A percentile compares a stretch with the other conserved stretches of the same genome.
Conservation (phyloP, 2,797 vertebrate genomes). For the Ceyx erithaca region DNA sequence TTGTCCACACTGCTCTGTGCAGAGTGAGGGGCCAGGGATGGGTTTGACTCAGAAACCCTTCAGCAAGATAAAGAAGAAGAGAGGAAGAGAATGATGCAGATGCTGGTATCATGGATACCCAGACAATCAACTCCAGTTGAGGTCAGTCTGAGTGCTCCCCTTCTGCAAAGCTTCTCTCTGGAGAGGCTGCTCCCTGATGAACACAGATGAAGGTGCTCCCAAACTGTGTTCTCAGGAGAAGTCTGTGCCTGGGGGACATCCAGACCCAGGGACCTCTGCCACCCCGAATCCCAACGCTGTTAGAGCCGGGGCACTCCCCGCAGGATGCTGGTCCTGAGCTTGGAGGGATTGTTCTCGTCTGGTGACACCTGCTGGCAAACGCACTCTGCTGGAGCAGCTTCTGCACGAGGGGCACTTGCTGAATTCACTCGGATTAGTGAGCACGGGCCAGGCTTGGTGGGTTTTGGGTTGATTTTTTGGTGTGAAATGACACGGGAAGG, state of each 20-base stretch:
- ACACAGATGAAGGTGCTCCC: accelerated
- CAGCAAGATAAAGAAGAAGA: neutral
- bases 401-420: conserved; percentile 12
- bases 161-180: accelerated
- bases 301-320: neutral
- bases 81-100: neutral
- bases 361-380: conserved; percentile 69
- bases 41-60: neutral
- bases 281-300: neutral
- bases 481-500: neutral
- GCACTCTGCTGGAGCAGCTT: neutral
- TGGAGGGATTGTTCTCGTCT: conserved; percentile 36
- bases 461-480: neutral
- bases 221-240: neutral
- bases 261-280: neutral
- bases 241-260: neutral
- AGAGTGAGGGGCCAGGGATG: accelerated
- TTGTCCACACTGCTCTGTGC: neutral
- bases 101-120: neutral
- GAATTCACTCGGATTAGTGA: neutral
- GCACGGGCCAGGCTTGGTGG: neutral
- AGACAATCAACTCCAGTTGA: accelerated
- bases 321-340: neutral
- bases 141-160: neutral
- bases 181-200: neutral